Conservation (phyloP, 1,140 invertebrate genomes). For the Drosophila ironensis region DNA sequence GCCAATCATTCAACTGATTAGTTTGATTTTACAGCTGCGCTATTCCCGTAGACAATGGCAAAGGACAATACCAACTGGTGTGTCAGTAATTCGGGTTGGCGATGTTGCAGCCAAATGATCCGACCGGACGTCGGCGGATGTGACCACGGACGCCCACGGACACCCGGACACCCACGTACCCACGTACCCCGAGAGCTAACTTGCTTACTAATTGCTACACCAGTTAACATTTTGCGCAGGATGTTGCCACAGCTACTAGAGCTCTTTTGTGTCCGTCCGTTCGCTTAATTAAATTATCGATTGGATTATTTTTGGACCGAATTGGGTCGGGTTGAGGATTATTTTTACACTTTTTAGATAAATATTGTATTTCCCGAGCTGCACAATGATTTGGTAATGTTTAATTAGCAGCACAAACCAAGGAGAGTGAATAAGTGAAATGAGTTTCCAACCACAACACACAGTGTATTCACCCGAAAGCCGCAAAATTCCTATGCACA, state of each 20-base stretch:
- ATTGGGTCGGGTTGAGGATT: neutral
- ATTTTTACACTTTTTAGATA: neutral
- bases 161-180: neutral
- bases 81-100: slow-evolving; percentile 62
- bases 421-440: too few species aligned
- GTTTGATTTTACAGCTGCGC: slow-evolving; percentile 69
- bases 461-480: neutral
- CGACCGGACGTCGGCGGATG: slow-evolving; percentile 40
- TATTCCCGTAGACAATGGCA: slow-evolving; percentile 65
- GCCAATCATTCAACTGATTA: slow-evolving; percentile 79
- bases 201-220: slow-evolving; percentile 50
- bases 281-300: slow-evolving; percentile 60
- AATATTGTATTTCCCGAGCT: too few species aligned
- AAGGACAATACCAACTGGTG: slow-evolving; percentile 57
- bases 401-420: too few species aligned
- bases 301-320: slow-evolving; percentile 45
- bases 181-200: slow-evolving; percentile 15
- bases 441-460: too few species aligned
- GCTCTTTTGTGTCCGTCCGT: neutral
- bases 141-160: slow-evolving; percentile 61
- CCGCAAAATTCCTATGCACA: slow-evolving; percentile 47
- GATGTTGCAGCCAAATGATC: slow-evolving; percentile 4
- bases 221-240: slow-evolving; percentile 47
- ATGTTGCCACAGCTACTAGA: slow-evolving; percentile 4
- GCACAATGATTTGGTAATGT: too few species aligned